A percentile compares a stretch with the other conserved stretches of the same genome.
These are phyloP conservation scores for Synanthedon vespiformis DNA, from an alignment of 2,888 invertebrate species.

Conservation along the genomic window DNA sequence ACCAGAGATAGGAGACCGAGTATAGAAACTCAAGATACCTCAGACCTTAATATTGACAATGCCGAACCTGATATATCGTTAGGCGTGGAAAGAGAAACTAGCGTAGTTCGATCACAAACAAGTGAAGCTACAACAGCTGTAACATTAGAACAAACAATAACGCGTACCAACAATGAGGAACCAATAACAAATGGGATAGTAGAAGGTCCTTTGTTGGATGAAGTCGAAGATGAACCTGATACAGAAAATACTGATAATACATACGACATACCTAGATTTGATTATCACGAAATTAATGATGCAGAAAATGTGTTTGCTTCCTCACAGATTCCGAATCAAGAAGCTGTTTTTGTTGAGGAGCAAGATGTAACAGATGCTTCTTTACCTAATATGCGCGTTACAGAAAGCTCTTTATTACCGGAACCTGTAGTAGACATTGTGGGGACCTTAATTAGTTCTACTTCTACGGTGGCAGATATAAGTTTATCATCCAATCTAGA, in stretches of 20 bases:
- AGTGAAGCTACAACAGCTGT: not conserved
- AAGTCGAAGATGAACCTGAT: not conserved
- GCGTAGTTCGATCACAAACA: not conserved
- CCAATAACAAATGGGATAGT: conserved; percentile 1
- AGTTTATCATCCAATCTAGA: not conserved
- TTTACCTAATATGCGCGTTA: not conserved
- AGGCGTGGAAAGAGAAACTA: conserved; percentile 1
- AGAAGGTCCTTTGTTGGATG: not conserved
- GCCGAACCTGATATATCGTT: not conserved
- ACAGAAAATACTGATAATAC: conserved; percentile 5
- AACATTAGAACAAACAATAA: not conserved
- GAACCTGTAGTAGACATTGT: not conserved
- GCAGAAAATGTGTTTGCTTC: conserved; percentile 28
- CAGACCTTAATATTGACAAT: not conserved
- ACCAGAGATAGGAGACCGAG: conserved; percentile 14
- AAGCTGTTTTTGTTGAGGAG: not conserved
- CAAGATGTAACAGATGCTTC: not conserved
- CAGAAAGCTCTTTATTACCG: not conserved
- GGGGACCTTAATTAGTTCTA: not conserved
- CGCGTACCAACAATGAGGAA: not conserved
- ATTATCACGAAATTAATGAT: conserved; percentile 31
- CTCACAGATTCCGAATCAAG: conserved; percentile 3
- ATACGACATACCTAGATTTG: conserved; percentile 27
- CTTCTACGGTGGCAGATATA: not conserved
- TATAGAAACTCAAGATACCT: conserved; percentile 9